Evolutionary conservation across 2,888 invertebrate genomes (phyloP).

Genomic region (Andricus curvator): DNA sequence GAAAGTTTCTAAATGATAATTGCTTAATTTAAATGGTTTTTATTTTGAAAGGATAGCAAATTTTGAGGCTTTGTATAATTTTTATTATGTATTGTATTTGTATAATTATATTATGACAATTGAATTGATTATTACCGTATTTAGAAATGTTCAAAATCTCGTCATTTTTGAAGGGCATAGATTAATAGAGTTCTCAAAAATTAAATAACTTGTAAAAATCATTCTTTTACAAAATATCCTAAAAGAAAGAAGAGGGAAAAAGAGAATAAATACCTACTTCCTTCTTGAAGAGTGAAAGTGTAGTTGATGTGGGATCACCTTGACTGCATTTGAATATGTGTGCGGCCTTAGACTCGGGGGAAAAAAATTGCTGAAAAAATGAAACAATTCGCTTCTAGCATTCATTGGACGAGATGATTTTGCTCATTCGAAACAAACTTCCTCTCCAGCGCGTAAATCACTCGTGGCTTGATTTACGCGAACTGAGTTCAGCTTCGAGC

Average conservation of each 20-base stretch:
- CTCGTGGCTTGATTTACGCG: constrained; percentile 1
- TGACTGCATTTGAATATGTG: background rate
- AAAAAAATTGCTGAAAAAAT: background rate
- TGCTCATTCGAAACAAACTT: background rate
- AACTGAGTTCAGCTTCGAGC: background rate
- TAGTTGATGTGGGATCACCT: constrained; percentile 15
- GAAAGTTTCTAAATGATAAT: too few species aligned
- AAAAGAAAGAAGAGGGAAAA: background rate
- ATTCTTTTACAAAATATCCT: background rate
- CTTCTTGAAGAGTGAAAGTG: constrained; percentile 32
- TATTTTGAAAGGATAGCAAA: too few species aligned
- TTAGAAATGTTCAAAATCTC: too few species aligned
- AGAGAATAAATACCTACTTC: background rate
- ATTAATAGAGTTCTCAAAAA: background rate
- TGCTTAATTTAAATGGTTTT: too few species aligned
- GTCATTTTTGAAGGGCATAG: too few species aligned
- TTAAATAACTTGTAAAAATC: background rate
- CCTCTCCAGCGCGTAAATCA: constrained; percentile 5
- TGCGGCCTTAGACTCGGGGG: constrained; percentile 12
- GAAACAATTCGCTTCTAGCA: background rate
- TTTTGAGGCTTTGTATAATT: too few species aligned
- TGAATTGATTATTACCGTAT: too few species aligned
- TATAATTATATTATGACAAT: too few species aligned
- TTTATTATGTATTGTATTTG: too few species aligned
- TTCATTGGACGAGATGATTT: background rate